Base-by-base conservation (phyloP, 1,140 invertebrate species). In the Trachymyrmex cornetzi region DNA sequence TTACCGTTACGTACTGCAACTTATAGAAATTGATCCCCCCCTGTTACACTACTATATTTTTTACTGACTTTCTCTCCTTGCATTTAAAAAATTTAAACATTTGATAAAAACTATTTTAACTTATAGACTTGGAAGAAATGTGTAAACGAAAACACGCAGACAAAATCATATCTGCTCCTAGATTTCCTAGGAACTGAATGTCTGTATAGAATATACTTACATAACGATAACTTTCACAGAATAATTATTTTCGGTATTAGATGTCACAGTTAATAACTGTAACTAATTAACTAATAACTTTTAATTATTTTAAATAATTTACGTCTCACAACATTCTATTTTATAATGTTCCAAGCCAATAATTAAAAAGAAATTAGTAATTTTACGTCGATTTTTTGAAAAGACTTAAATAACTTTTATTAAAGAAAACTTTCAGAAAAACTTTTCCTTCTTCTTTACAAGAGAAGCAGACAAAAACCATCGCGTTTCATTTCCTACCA, bases 141-240 rank as follows among this genome's bases (percentile, higher is more conserved):
- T 67, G 48, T n/a, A 2, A 19, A 59, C 14, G 14, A 50, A 4
- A 44, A 4, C 19, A 66, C n/a, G 44, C 9, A 9, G 9, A 24
- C 30, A 66, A 66, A 30, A 67, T n/a, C n/a, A n/a, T 19, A 24
- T 6, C 30, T 27, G 9, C 12, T 59, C 22, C 30, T 19, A 38
- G 38, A 59, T 7, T 72, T 59, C 11, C 7, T 82, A 24, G 27
- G 11, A 38, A 80, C n/a, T 34, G 6, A 6, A 3, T 59, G 16
- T 63, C 6, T 67, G 7, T 11, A 44, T 12, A 57, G 75, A 24
- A 16, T n/a, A 24, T 14, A 11, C 48, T 81, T 71, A 80, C 30
- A 55, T 80, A 69, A 81, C n/a, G 77, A 53, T 4, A 67, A 38
- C 48, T 38, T 53, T 55, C 63, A 34, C 30, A n/a, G 12, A 34